Percentiles rank a stretch among this genome's conserved stretches.
phyloP scores from a whole-genome alignment of 2,888 invertebrate species.

The Rambutsinella grinnellia region DNA sequence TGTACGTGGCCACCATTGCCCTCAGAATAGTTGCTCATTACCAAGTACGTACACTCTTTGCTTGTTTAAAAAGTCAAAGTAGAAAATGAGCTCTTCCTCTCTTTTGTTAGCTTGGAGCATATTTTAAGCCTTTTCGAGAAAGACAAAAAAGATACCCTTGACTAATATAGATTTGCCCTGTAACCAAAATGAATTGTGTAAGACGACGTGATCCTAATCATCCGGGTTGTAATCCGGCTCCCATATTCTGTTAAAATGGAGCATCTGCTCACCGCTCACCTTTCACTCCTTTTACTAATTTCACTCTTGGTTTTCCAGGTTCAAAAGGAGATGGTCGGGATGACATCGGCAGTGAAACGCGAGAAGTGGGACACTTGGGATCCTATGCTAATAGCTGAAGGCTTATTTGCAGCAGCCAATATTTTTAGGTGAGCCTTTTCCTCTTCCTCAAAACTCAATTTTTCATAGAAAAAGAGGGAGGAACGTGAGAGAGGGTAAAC shows the following conservation, averaged over 20 bases:
- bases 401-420: constrained; percentile 97
- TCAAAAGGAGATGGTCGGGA: constrained; percentile 76
- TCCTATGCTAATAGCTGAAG: constrained; percentile 96
- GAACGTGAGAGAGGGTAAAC: constrained; percentile 1
- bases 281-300: no score
- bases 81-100: no score
- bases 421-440: constrained; percentile 84
- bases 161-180: no score
- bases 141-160: no score
- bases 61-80: constrained; percentile 3
- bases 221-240: no score
- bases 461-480: neutral
- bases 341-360: constrained; percentile 72
- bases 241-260: no score
- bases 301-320: constrained; percentile 77
- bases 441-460: no score
- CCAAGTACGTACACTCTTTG: constrained; percentile 86
- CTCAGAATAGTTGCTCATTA: constrained; percentile 94
- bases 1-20: constrained; percentile 97
- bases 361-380: constrained; percentile 99
- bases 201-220: no score
- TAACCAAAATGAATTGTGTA: no score
- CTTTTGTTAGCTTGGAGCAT: no score
- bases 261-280: no score
- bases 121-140: no score